phyloP scores from a whole-genome alignment of 2,113 vertebrate species.

The Mesembrinibis cayennensis region DNA sequence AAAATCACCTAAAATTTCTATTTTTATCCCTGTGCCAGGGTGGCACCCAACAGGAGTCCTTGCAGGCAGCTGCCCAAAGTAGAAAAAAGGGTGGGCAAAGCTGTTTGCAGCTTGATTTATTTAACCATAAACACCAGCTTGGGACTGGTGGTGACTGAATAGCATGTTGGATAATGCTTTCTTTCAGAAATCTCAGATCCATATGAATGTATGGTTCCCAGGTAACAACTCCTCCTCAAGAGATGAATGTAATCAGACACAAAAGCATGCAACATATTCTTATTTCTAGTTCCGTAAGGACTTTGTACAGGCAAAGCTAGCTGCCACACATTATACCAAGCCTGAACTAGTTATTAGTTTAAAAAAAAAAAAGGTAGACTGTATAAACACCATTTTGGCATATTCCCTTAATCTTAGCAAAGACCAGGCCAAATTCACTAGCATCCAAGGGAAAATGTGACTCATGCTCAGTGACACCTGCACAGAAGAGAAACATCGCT shows the following conservation, averaged over 20 bases:
- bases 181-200: not conserved
- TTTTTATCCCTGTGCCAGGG: not conserved
- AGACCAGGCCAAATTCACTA: not conserved
- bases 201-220: not conserved
- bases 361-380: not conserved
- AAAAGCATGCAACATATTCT: not conserved
- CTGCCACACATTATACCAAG: not conserved
- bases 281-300: not conserved
- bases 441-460: rapidly evolving
- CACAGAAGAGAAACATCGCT: not conserved
- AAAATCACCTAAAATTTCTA: not conserved
- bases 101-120: not conserved
- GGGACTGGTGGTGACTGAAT: not conserved
- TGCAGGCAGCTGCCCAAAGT: not conserved
- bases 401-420: not conserved
- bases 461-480: not conserved
- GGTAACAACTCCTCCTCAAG: not conserved
- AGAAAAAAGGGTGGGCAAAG: not conserved
- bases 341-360: not conserved
- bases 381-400: not conserved
- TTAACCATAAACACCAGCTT: not conserved
- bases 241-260: not conserved
- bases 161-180: not conserved
- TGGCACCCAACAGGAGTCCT: not conserved
- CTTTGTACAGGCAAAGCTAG: not conserved